phyloP scores from a whole-genome alignment of 2,113 vertebrate species.

The Cephalophus harveyi region DNA sequence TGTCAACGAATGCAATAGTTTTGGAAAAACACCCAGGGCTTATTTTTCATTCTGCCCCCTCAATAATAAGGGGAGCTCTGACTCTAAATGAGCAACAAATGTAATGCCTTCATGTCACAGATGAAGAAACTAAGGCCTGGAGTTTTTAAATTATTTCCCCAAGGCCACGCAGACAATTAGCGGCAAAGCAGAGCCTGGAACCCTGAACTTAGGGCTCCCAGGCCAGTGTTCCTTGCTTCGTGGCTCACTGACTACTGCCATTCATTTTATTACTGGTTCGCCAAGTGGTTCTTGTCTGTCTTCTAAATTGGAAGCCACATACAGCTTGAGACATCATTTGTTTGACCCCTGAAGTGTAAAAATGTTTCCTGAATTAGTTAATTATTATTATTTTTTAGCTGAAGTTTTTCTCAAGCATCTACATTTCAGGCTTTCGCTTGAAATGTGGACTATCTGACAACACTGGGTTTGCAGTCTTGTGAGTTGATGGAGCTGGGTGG shows the following conservation, averaged over 20 bases:
- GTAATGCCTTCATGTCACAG: neutral
- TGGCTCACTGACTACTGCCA: neutral
- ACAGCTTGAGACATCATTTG: neutral
- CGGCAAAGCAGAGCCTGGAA: neutral
- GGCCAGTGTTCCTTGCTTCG: neutral
- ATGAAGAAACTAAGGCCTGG: neutral
- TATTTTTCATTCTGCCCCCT: neutral
- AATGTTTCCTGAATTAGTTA: neutral
- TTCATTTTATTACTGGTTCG: neutral
- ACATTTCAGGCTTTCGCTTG: neutral
- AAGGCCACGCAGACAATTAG: neutral
- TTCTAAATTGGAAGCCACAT: neutral
- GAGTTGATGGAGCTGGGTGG: neutral
- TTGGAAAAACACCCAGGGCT: neutral
- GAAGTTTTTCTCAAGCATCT: neutral
- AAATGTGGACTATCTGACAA: neutral
- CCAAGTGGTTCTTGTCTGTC: neutral
- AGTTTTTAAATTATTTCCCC: neutral
- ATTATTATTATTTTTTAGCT: neutral
- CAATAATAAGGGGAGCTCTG: neutral
- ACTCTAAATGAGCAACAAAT: neutral
- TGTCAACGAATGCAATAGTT: constrained; percentile 14
- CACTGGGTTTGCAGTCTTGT: neutral
- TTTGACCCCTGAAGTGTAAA: neutral
- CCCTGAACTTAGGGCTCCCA: neutral